Percentiles rank a stretch among this genome's conserved stretches.
Evolutionary conservation across 2,888 invertebrate species (phyloP).

Genomic region (Cyclophora punctaria): DNA sequence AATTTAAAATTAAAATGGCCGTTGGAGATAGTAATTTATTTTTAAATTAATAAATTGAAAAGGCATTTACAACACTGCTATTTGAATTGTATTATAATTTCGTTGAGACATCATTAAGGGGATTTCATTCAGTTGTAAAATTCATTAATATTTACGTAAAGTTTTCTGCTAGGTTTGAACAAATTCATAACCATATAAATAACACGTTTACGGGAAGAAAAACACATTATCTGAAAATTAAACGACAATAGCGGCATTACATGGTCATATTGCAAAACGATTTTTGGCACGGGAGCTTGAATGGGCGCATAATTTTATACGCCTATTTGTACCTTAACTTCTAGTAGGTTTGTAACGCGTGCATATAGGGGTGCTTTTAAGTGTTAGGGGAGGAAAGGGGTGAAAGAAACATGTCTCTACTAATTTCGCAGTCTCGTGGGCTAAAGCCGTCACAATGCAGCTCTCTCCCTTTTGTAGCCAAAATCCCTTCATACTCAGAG

Average conservation of each 20-base stretch:
- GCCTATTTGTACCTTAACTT: slow-evolving; percentile 17
- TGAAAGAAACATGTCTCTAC: slow-evolving; percentile 39
- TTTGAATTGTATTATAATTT: too few relatives aligned
- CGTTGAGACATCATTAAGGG: too few relatives aligned
- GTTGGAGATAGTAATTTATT: background rate
- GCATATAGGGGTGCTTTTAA: slow-evolving; percentile 13
- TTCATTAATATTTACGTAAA: too few relatives aligned
- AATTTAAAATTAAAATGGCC: background rate
- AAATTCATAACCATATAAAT: slow-evolving; percentile 3
- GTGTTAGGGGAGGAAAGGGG: slow-evolving; percentile 12
- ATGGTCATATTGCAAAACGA: slow-evolving; percentile 12
- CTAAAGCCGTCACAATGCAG: slow-evolving; percentile 28
- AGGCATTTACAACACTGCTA: background rate
- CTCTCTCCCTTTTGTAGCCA: slow-evolving; percentile 31
- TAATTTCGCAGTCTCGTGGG: slow-evolving; percentile 57
- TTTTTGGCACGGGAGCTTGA: slow-evolving; percentile 18
- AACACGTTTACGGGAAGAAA: too few relatives aligned
- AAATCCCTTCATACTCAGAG: slow-evolving; percentile 40
- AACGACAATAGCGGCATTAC: slow-evolving; percentile 14
- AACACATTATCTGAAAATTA: slow-evolving; percentile 3
- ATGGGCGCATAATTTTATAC: slow-evolving; percentile 16
- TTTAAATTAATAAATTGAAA: background rate
- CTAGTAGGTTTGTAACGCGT: slow-evolving; percentile 18
- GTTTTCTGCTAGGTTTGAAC: slow-evolving; percentile 3
- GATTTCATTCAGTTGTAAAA: too few relatives aligned